Evolutionary conservation across 2,113 vertebrate genomes (phyloP), one percentile per base, ranked within the genome.

Genomic region (Eulacestoma nigropectus): DNA sequence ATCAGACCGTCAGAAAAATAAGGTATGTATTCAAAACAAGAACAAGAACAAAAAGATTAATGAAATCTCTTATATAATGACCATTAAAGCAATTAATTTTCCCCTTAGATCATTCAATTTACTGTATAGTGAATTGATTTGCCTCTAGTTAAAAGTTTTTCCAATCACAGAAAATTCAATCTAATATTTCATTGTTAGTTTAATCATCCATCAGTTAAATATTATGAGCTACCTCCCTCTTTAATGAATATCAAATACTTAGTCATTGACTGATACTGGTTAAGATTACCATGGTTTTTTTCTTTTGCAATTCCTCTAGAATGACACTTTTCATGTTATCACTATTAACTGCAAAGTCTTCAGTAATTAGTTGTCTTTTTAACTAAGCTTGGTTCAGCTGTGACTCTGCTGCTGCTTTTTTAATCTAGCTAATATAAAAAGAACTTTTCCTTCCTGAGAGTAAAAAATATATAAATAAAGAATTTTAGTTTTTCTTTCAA

Each of bases 181-280:
- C 72, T 89, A 85, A 84, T 21, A 74, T 11, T 94, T 97, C 55
- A 75, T 68, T 93, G 50, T 91, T 87, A 42, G 44, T 95, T 97
- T 95, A 94, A 91, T 95, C 69, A 92, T 81, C 95, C 46, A 77
- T 82, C 63, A 59, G 75, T 95, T 97, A 95, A 82, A 80, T 89
- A 90, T 74, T 92, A 84, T 75, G 46, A 89, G 39, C 49, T 94
- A 87, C 37, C 59, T 91, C 64, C 29, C 18, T 56, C 76, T 92
- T 97, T 85, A 96, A 92, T 91, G 78, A 94, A 83, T 95, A 95
- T 87, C 62, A 94, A 92, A 93, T 33, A 80, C 42, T 84, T 88
- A 95, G 65, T 65, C 55, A 91, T 41, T 83, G 81, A 91, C 32
- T 82, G 69, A 80, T 90, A 56, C 10, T 59, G 33, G 41, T 60